phyloP scores from a whole-genome alignment of 2,113 vertebrate species.

The Cepphus grylle region DNA sequence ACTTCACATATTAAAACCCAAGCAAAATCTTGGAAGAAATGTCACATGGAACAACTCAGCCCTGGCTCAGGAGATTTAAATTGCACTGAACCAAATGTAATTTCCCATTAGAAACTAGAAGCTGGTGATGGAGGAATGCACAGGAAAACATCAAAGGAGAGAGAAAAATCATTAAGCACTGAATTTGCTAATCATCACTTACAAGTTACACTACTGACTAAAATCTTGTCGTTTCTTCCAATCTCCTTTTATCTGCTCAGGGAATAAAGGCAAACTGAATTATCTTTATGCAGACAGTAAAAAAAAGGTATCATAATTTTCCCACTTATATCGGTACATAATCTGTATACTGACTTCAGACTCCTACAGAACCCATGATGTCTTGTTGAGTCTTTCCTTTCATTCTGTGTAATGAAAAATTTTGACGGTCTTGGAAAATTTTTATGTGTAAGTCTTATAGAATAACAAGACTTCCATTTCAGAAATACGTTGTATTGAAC shows the following conservation, averaged over 20 bases:
- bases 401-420: background rate
- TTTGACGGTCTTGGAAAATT: background rate
- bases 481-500: background rate
- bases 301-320: background rate
- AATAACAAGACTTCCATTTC: background rate
- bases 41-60: background rate
- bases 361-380: background rate
- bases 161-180: conserved; percentile 38
- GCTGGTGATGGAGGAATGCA: background rate
- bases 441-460: background rate
- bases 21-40: background rate
- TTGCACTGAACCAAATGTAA: background rate
- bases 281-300: background rate
- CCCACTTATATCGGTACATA: background rate
- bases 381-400: background rate
- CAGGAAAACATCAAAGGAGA: background rate
- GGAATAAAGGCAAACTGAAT: background rate
- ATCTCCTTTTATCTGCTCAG: background rate
- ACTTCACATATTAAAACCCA: background rate
- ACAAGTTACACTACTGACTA: background rate
- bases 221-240: background rate
- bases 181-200: conserved; percentile 30
- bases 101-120: conserved; percentile 1
- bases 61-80: background rate
- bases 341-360: background rate